Base-by-base conservation (phyloP, 1,140 invertebrate species). In the Bombus fervidus region DNA sequence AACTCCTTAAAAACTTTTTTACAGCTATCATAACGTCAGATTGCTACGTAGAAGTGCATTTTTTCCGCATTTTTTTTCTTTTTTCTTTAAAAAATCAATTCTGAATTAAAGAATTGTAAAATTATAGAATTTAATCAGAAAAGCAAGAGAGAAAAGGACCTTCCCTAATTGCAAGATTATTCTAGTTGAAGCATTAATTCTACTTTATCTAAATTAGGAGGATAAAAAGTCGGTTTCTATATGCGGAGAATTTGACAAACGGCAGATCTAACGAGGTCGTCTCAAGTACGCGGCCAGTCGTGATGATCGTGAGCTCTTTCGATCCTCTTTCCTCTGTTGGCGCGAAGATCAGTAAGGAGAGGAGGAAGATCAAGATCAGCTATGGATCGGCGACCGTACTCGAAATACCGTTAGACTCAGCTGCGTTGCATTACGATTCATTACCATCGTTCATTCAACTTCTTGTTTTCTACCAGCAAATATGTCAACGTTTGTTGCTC, bases 381-480 rank as follows among this genome's bases (percentile, higher is more conserved):
- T 59, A 37, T 69, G 43, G 81, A 84, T 90, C 77, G 47, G 79
- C 84, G 73, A 83, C 87, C 83, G 74, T 91, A 91, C 90, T 64
- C 86, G 74, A 90, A 89, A 78, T 87, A 92, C 89, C 88, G 91
- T 92, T 93, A 93, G 82, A 78, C 74, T 68, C 71, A 59, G 68
- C 82, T 59, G 72, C 75, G 47, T 83, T 37, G 47, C 18, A 53
- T 53, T 53, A 39, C 74, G 59, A 59, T 89, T 75, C 74, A 88
- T 89, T 86, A 79, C 39, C 62, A 79, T 69, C 79, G 77, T 62
- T 43, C 83, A 88, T 86, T 86, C 87, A 62, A 31, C n/a, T 71
- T 59, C 34, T n/a, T 22, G 1, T 37, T 57, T 77, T 69, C 34
- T 25, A n/a, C 8, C 3, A 0, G 1, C 28, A 31, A 41, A 57